Evolutionary conservation across 2,888 invertebrate genomes (phyloP), one percentile per base, ranked within the genome.

Genomic region (Lasioglossum zephyrum): DNA sequence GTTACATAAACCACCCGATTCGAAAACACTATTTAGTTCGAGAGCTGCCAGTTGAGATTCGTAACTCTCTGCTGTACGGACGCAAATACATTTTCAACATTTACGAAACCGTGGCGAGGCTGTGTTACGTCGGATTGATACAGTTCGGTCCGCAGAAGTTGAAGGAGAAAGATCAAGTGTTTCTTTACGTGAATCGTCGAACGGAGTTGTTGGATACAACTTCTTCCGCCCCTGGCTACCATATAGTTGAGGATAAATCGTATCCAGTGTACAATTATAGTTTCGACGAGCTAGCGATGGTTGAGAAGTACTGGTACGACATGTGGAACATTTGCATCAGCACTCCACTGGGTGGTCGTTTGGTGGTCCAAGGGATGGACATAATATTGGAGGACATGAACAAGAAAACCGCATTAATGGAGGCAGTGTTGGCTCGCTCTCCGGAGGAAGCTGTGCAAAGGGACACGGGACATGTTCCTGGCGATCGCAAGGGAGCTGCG

Each of bases 141-240:
- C 97, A 98, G 91, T 96, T 97, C 91, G 97, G 97, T 0, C 96
- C 97, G 0, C 96, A 97, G 84, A 95, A 96, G 74, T 94, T 96
- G 49, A 97, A 97, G 90, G 97, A 97, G 89, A 97, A 96, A 92
- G 97, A 96, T 93, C 97, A 97, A 95, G 96, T 97, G n/a, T 97
- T 96, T 89, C 92, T 98, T 8, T 98, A 96, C 92, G 81, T 98
- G 0, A 98, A 98, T 93, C 95, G 95, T 4, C 95, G 95, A 39
- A 96, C 96, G 0, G 95, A 96, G 60, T 89, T 98, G 5, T 92
- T 96, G 81, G 97, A 98, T 92, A 98, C 98, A 0, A 96, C 96
- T 0, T 95, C 96, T 0, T 97, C 97, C 0, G 95, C 96, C 0
- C 96, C 96, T 0, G 96, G 97, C 13, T 97, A 97, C 92, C 95